phyloP scores from a whole-genome alignment of 2,113 vertebrate species.

The Atrichornis clamosus region DNA sequence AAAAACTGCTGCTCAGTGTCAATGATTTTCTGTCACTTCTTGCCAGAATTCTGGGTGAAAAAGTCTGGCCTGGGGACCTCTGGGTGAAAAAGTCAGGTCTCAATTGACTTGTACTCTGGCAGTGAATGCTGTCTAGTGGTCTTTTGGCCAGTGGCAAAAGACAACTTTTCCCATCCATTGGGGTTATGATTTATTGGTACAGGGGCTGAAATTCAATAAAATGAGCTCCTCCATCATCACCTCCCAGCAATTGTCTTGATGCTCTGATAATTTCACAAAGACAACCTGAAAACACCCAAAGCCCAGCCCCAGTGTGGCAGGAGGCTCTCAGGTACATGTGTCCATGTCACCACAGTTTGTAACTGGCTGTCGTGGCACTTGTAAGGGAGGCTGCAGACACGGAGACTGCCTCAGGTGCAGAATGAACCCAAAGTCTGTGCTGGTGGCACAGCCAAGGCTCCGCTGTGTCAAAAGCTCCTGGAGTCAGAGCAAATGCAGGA shows the following conservation, averaged over 20 bases:
- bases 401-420: not conserved
- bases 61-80: not conserved
- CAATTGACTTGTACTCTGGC: constrained; percentile 7
- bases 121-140: not conserved
- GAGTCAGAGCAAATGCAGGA: not conserved
- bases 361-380: not conserved
- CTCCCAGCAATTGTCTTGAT: not conserved
- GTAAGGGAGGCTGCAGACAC: not conserved
- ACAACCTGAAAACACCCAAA: not conserved
- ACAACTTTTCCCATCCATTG: not conserved
- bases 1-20: not conserved
- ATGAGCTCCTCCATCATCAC: not conserved
- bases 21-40: constrained; percentile 42
- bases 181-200: not conserved
- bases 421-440: not conserved
- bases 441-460: not conserved
- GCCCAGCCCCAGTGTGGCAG: not conserved
- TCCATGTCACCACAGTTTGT: not conserved
- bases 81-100: not conserved
- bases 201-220: not conserved
- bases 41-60: not conserved
- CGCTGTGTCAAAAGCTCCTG: rapidly evolving
- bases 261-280: not conserved
- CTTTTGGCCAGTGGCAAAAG: not conserved
- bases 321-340: not conserved